Base-by-base conservation (phyloP, 2,888 invertebrate genomes). In the Ecliptopera silaceata region DNA sequence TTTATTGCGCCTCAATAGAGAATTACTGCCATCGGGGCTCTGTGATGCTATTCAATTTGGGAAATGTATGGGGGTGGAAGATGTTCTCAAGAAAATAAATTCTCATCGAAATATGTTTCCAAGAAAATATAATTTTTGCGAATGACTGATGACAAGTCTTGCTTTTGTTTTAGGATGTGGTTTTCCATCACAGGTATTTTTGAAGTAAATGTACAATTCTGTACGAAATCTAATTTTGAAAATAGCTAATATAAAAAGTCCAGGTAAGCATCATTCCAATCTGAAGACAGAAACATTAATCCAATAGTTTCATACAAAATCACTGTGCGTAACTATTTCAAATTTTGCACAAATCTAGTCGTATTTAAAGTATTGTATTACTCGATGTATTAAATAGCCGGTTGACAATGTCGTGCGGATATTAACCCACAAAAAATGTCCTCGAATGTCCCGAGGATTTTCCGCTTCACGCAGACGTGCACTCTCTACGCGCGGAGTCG, bases 371-470 rank as follows among this genome's bases (percentile, higher is more conserved):
- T 90, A 90, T 91, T 88, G 87, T 90, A 77, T 91, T 91, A 89
- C 90, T 79, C 77, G 82, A 85, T 86, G 89, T 89, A 90, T 90
- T 88, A 89, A 90, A 90, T 89, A 82, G 90, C 87, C 81, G 82
- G 84, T 87, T 88, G 88, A 91, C 90, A 91, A 90, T 90, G 88
- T 89, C 86, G 86, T 84, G 86, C 88, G 88, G 89, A 91, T 90
- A 91, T 90, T 88, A 89, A 85, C 86, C 86, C 84, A 88, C 89
- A 91, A 91, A 91, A 91, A 90, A 87, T 87, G 87, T 89, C 88
- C 89, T 89, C 88, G 79, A 88, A 88, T 82, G 83, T 88, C 86
- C 89, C 87, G 87, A 88, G 91, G 91, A 91, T 91, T 91, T 91
- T 91, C 90, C 91, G 89, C 91, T 89, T 91, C 88, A 91, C 88